phyloP scores from a whole-genome alignment of 2,888 invertebrate genomes.

The Sphaerophoria taeniata region DNA sequence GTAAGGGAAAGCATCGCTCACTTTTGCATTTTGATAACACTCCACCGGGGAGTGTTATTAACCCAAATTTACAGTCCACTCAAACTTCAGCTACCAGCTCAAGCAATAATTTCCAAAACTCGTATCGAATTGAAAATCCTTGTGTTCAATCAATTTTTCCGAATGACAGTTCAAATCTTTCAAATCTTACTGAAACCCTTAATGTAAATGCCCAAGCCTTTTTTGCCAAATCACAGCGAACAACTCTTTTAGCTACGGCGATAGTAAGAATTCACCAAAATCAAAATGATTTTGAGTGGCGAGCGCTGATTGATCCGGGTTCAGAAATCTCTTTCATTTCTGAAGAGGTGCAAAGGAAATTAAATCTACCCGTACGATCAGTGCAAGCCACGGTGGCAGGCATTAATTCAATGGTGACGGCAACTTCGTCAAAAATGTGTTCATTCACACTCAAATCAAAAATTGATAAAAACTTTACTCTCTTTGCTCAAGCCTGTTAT shows the following conservation, averaged over 20 bases:
- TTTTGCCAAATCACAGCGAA: background rate
- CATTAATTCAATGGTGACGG: slow-evolving; percentile 6
- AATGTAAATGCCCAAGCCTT: slow-evolving; percentile 3
- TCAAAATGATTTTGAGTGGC: background rate
- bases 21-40: slow-evolving; percentile 4
- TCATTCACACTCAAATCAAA: too few species aligned
- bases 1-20: background rate
- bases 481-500: too few species aligned
- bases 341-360: background rate
- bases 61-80: slow-evolving; percentile 3
- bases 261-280: background rate
- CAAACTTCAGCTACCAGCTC: background rate
- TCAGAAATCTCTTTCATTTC: slow-evolving; percentile 17
- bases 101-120: background rate
- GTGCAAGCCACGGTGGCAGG: background rate
- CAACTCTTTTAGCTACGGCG: slow-evolving; percentile 2
- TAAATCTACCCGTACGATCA: too few species aligned
- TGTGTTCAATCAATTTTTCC: background rate
- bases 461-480: too few species aligned
- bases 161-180: background rate
- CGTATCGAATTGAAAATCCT: background rate
- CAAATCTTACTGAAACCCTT: background rate
- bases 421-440: background rate
- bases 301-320: slow-evolving; percentile 8
- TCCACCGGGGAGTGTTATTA: background rate